phyloP scores from a whole-genome alignment of 2,113 vertebrate species.

The Chaenogobius annularis region DNA sequence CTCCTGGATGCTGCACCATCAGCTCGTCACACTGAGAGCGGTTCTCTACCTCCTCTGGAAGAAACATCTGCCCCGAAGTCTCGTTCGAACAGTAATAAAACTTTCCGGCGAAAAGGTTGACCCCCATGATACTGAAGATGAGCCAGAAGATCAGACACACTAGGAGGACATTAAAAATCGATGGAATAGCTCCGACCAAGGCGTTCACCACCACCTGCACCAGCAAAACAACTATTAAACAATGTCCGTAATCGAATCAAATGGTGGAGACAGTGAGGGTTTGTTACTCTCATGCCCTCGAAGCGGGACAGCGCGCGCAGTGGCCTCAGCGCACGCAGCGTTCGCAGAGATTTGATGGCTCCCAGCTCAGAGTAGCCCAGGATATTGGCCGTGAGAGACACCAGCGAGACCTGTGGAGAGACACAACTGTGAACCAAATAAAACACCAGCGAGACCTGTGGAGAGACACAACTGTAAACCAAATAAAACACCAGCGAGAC shows the following conservation, averaged over 20 bases:
- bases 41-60: conserved; percentile 77
- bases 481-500: too few species aligned
- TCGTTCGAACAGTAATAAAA: conserved; percentile 88
- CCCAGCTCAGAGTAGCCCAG: conserved; percentile 92
- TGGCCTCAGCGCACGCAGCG: conserved; percentile 88
- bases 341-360: conserved; percentile 92
- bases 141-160: conserved; percentile 98
- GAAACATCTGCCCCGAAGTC: conserved; percentile 76
- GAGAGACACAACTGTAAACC: too few species aligned
- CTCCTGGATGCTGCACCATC: conserved; percentile 19
- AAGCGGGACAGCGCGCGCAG: conserved; percentile 92
- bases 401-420: conserved; percentile 85
- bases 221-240: background rate
- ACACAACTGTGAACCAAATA: background rate
- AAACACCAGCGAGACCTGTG: too few species aligned
- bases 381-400: conserved; percentile 91
- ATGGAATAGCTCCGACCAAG: conserved; percentile 91
- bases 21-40: conserved; percentile 81
- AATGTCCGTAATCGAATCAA: background rate
- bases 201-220: conserved; percentile 92
- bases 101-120: conserved; percentile 94
- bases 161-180: conserved; percentile 93
- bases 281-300: conserved; percentile 91
- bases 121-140: conserved; percentile 98
- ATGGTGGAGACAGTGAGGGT: background rate